phyloP scores from a whole-genome alignment of 2,888 invertebrate genomes.

The Tetragonisca angustula region DNA sequence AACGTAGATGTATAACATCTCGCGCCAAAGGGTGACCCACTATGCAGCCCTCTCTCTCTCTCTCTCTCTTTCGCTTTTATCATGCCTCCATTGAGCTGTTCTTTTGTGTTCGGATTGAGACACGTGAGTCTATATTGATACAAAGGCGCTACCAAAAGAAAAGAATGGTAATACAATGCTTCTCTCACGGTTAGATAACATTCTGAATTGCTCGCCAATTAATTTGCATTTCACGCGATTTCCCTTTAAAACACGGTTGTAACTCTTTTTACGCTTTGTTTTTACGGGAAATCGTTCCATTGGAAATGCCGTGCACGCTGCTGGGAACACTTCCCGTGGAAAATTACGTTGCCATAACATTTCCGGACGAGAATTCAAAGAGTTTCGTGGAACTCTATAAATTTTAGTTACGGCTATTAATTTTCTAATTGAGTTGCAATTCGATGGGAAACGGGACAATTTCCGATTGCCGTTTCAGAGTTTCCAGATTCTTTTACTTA shows the following conservation, averaged over 20 bases:
- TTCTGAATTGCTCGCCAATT: conserved; percentile 40
- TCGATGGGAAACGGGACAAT: background rate
- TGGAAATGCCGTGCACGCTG: background rate
- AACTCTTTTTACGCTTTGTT: background rate
- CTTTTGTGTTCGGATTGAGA: conserved; percentile 36
- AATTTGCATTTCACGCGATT: conserved; percentile 44
- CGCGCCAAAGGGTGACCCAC: conserved; percentile 53
- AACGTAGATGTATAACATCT: conserved; percentile 42
- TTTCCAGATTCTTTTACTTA: conserved; percentile 31
- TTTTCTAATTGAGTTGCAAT: background rate
- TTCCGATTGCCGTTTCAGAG: background rate
- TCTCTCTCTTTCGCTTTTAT: conserved; percentile 10
- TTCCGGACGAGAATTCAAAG: background rate
- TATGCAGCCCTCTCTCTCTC: conserved; percentile 23
- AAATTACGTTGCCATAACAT: background rate
- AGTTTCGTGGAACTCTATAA: background rate
- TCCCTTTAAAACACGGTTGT: background rate
- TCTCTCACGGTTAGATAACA: conserved; percentile 14
- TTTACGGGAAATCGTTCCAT: background rate
- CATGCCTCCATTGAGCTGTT: conserved; percentile 22
- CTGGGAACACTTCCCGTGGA: background rate
- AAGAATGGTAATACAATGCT: conserved; percentile 34
- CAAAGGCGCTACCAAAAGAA: conserved; percentile 18
- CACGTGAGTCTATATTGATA: conserved; percentile 21
- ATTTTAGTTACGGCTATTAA: background rate